Conservation (phyloP, 2,888 invertebrate genomes). For the Girardia tigrina region DNA sequence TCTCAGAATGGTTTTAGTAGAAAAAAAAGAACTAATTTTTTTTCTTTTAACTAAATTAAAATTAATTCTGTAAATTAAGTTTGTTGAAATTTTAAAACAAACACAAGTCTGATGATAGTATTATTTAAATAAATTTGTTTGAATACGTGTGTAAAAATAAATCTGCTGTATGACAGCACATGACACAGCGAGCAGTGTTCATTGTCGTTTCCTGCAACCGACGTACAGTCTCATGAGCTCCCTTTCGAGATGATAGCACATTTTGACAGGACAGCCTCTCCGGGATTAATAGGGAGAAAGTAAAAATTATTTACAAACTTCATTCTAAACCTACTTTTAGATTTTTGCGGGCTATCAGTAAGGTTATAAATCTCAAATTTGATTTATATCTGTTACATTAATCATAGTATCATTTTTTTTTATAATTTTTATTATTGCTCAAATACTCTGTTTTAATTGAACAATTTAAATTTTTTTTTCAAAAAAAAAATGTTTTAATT, state of each 20-base stretch:
- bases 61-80: conserved; percentile 4
- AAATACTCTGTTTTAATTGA: not conserved
- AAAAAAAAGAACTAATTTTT: no score
- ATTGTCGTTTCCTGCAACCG: conserved; percentile 23
- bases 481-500: no score
- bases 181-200: conserved; percentile 20
- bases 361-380: conserved; percentile 23
- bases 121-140: conserved; percentile 20
- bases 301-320: conserved; percentile 23
- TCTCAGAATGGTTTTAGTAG: no score
- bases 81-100: conserved; percentile 16
- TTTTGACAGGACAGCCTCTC: conserved; percentile 23
- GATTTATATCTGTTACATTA: conserved; percentile 23
- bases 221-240: conserved; percentile 16
- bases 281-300: conserved; percentile 16
- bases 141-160: conserved; percentile 23
- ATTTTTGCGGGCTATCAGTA: not conserved
- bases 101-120: conserved; percentile 23
- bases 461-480: no score
- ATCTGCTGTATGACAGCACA: conserved; percentile 23
- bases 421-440: not conserved
- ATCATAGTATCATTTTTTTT: not conserved
- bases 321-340: not conserved
- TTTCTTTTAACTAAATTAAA: no score
- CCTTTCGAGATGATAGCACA: conserved; percentile 20